A percentile compares a stretch with the other conserved stretches of the same genome.
Conservation (phyloP, 2,797 vertebrate genomes). For the Fistularia tabacaria region DNA sequence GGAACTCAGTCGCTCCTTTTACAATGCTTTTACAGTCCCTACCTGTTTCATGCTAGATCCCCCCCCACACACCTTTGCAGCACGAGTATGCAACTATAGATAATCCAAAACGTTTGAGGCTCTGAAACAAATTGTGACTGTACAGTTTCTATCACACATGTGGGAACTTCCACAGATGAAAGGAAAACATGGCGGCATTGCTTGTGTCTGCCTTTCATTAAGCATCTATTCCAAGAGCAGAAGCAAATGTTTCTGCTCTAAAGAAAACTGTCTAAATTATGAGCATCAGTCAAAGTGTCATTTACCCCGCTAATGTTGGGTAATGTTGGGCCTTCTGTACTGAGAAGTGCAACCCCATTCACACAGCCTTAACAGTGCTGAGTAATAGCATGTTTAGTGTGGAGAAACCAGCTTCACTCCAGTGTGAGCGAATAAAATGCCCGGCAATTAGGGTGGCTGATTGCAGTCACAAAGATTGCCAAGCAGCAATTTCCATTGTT, state of each 20-base stretch:
- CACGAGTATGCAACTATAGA: not conserved
- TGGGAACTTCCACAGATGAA: constrained; percentile 32
- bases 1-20: too few relatives aligned
- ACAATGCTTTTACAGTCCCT: too few relatives aligned
- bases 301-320: constrained; percentile 49
- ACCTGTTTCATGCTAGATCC: too few relatives aligned
- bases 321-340: constrained; percentile 45
- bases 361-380: constrained; percentile 32
- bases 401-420: constrained; percentile 41
- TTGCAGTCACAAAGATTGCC: constrained; percentile 76
- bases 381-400: constrained; percentile 50
- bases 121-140: not conserved
- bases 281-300: constrained; percentile 64
- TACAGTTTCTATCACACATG: constrained; percentile 18
- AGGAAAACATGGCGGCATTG: constrained; percentile 35
- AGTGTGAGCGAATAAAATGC: constrained; percentile 65
- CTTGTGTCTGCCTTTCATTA: constrained; percentile 69
- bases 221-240: constrained; percentile 52
- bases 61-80: too few relatives aligned
- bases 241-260: constrained; percentile 65
- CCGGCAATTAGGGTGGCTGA: constrained; percentile 74
- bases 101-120: not conserved
- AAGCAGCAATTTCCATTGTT: constrained; percentile 77
- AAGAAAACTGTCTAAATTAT: constrained; percentile 59
- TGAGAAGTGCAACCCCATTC: constrained; percentile 33